These are phyloP conservation scores for Rutpela maculata DNA, from an alignment of 2,888 invertebrate species.

Conservation along the genomic window DNA sequence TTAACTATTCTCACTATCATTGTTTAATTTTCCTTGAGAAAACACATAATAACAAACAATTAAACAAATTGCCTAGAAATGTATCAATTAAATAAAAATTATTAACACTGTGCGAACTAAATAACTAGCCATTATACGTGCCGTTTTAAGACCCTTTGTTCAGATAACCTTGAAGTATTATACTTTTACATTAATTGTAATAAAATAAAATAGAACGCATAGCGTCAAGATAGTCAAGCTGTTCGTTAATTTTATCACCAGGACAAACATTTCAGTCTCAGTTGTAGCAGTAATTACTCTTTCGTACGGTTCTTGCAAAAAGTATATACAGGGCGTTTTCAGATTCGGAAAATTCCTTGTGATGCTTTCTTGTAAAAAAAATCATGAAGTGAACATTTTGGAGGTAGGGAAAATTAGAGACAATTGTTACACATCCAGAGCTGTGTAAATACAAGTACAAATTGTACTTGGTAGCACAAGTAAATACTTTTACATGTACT, in stretches of 20 bases:
- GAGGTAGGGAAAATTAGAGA: too few species aligned
- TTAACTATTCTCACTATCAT: not conserved
- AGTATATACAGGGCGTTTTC: not conserved
- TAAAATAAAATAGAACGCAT: constrained; percentile 7
- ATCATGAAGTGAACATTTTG: too few species aligned
- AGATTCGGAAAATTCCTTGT: not conserved
- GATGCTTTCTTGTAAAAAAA: not conserved
- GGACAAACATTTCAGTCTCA: not conserved
- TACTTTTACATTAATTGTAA: constrained; percentile 7
- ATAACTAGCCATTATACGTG: not conserved
- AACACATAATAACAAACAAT: constrained; percentile 11
- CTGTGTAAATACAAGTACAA: too few species aligned
- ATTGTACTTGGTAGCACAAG: too few species aligned
- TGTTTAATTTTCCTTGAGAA: constrained; percentile 9
- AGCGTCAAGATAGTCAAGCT: not conserved
- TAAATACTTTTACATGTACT: too few species aligned
- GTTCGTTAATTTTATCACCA: not conserved
- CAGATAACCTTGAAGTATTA: not conserved
- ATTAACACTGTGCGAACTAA: constrained; percentile 7
- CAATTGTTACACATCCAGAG: too few species aligned
- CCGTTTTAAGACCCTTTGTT: constrained; percentile 3
- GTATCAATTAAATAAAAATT: constrained; percentile 2
- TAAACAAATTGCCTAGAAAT: constrained; percentile 6
- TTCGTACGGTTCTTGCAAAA: not conserved
- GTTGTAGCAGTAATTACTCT: not conserved